Evolutionary conservation across 2,888 invertebrate species (phyloP).

Genomic region (Aproaerema taeniolella): DNA sequence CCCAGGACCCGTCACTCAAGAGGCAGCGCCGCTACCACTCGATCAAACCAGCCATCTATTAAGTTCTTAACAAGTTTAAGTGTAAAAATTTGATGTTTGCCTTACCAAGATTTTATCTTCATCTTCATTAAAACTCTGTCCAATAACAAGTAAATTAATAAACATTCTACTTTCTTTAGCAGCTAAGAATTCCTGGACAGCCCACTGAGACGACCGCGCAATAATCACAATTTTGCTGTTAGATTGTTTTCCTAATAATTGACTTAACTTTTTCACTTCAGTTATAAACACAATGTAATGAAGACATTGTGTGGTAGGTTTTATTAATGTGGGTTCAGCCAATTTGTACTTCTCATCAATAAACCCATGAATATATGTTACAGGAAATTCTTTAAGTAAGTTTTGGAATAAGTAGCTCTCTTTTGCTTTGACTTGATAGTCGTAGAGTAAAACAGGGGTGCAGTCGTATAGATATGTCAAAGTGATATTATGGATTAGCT

Average conservation of each 20-base stretch:
- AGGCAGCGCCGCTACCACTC: no score
- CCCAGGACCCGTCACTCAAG: no score
- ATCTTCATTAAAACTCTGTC: conserved; percentile 79
- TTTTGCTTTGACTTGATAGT: conserved; percentile 72
- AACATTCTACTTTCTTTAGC: conserved; percentile 80
- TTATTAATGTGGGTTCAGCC: conserved; percentile 57
- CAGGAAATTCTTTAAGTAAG: conserved; percentile 75
- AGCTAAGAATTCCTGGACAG: conserved; percentile 82
- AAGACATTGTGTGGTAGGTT: conserved; percentile 69
- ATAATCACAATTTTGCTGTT: conserved; percentile 81
- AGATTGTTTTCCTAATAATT: conserved; percentile 79
- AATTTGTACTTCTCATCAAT: conserved; percentile 70
- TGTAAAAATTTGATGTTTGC: no score
- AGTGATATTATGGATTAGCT: conserved; percentile 78
- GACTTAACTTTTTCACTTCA: conserved; percentile 77
- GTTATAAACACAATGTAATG: conserved; percentile 82
- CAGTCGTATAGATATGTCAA: conserved; percentile 79
- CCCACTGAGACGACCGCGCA: conserved; percentile 85
- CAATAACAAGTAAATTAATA: conserved; percentile 83
- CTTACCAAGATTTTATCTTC: conserved; percentile 60
- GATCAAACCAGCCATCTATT: no score
- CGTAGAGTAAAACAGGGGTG: conserved; percentile 82
- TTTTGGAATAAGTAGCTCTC: conserved; percentile 77
- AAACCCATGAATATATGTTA: conserved; percentile 79
- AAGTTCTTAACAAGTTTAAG: no score